These are phyloP conservation scores for Rhagologus leucostigma DNA, from an alignment of 2,113 vertebrate genomes.

Conservation along the genomic window DNA sequence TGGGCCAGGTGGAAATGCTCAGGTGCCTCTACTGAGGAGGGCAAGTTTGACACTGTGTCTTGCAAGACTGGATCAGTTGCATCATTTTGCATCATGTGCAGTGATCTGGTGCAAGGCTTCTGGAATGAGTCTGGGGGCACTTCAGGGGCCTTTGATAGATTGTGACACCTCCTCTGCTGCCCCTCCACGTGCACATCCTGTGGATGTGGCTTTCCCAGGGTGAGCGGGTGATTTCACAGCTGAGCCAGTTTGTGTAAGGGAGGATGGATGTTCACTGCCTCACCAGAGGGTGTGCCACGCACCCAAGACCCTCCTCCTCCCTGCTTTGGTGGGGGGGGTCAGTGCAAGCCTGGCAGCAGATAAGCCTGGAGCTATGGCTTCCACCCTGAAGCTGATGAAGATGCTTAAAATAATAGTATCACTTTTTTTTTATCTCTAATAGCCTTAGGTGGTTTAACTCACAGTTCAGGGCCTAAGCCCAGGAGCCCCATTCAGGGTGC, in stretches of 20 bases:
- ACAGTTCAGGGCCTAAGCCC: background rate
- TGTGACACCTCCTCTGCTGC: background rate
- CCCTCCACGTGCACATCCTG: fast-evolving
- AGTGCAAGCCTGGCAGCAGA: background rate
- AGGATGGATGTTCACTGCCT: background rate
- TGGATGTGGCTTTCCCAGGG: background rate
- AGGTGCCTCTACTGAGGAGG: background rate
- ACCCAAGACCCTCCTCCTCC: background rate
- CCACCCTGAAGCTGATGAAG: background rate
- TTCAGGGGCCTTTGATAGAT: background rate
- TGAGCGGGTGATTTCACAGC: fast-evolving
- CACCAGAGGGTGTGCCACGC: background rate
- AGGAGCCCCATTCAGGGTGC: no score
- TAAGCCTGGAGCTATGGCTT: background rate
- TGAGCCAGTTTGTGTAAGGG: fast-evolving
- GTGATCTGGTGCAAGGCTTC: background rate
- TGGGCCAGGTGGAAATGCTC: no score
- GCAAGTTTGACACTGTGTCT: background rate
- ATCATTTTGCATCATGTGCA: background rate
- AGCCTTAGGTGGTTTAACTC: background rate
- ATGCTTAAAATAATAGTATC: background rate
- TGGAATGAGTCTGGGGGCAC: background rate
- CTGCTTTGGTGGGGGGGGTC: background rate
- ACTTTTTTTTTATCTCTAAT: background rate
- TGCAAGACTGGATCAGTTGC: no score